phyloP scores from a whole-genome alignment of 2,113 vertebrate genomes.

The Phyllostomus discolor region DNA sequence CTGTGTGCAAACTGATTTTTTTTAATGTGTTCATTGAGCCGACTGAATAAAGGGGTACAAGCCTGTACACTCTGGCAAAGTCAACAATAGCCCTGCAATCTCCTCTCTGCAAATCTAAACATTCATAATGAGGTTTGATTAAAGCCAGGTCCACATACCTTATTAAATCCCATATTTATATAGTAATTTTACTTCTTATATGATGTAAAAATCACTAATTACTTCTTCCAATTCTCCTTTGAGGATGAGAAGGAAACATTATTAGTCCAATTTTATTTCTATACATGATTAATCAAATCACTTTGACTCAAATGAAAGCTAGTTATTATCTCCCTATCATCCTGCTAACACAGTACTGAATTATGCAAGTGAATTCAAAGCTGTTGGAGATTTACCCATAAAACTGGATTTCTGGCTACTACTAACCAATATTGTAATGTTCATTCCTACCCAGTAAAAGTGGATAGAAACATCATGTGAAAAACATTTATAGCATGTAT shows the following conservation, averaged over 20 bases:
- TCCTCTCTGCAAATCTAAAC: constrained; percentile 26
- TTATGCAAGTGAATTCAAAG: constrained; percentile 26
- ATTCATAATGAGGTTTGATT: constrained; percentile 48
- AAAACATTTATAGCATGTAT: background rate
- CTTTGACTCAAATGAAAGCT: constrained; percentile 46
- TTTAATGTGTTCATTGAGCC: background rate
- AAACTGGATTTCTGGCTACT: background rate
- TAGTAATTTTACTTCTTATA: constrained; percentile 41
- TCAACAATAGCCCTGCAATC: background rate
- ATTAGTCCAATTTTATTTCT: constrained; percentile 62
- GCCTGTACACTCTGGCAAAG: background rate
- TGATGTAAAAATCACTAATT: constrained; percentile 59
- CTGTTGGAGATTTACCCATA: background rate
- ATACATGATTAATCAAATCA: constrained; percentile 40
- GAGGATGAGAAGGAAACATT: constrained; percentile 44
- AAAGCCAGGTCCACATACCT: constrained; percentile 30
- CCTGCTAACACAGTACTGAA: background rate
- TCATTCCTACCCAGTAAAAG: background rate
- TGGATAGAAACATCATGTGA: background rate
- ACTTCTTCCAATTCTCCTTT: constrained; percentile 47
- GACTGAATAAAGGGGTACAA: background rate
- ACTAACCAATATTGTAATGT: background rate
- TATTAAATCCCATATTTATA: constrained; percentile 54
- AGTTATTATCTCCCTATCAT: constrained; percentile 39
- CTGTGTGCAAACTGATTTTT: constrained; percentile 11